phyloP scores from a whole-genome alignment of 2,888 invertebrate species.

The Oasisia sp. region DNA sequence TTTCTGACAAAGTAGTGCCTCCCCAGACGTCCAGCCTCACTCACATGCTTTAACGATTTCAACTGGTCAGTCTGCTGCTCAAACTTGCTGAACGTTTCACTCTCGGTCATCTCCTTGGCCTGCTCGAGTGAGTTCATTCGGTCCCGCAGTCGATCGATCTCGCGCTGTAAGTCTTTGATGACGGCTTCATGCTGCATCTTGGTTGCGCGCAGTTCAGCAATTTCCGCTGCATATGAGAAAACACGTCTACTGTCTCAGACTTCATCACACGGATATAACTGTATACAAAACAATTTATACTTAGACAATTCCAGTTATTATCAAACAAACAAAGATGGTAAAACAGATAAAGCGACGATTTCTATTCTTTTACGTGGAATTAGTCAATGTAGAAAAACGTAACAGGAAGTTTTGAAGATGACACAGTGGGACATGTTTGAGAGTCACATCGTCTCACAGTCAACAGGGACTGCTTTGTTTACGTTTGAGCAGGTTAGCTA shows the following conservation, averaged over 20 bases:
- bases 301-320: no score
- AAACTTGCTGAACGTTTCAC: conserved; percentile 41
- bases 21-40: neutral
- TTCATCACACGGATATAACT: neutral
- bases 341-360: no score
- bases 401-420: no score
- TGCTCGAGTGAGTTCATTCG: conserved; percentile 53
- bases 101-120: conserved; percentile 50
- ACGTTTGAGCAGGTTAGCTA: no score
- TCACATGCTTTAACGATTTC: conserved; percentile 53
- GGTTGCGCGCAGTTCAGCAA: conserved; percentile 61
- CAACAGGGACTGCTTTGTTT: no score
- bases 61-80: conserved; percentile 49
- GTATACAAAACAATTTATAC: no score
- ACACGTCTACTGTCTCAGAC: neutral
- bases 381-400: no score
- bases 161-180: conserved; percentile 51
- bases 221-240: conserved; percentile 45
- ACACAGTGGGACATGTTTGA: no score
- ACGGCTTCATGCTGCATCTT: conserved; percentile 55
- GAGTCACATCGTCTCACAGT: no score
- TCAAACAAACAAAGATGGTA: no score
- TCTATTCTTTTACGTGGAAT: no score
- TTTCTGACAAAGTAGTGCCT: no score
- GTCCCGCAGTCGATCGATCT: conserved; percentile 51